A percentile compares a stretch with the other conserved stretches of the same genome.
phyloP scores from a whole-genome alignment of 2,888 invertebrate genomes.

The Hirtodrosophila alboralis region DNA sequence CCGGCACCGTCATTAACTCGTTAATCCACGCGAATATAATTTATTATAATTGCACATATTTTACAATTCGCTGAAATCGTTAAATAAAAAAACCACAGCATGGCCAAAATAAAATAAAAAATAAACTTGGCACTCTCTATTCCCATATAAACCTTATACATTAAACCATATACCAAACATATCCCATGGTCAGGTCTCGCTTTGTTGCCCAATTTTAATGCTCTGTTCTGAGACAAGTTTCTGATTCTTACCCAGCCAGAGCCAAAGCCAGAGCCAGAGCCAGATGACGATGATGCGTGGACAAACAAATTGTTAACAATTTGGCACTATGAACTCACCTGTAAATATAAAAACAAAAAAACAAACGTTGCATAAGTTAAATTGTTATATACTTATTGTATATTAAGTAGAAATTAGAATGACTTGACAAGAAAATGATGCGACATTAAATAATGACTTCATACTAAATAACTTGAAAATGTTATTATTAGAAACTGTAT shows the following conservation, averaged over 20 bases:
- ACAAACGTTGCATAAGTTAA: conserved; percentile 35
- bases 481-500: too few species aligned
- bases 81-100: conserved; percentile 33
- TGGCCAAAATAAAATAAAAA: conserved; percentile 35
- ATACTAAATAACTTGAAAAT: too few species aligned
- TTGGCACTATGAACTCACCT: conserved; percentile 54
- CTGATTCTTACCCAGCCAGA: conserved; percentile 57
- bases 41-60: conserved; percentile 76
- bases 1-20: conserved; percentile 73
- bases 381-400: conserved; percentile 3
- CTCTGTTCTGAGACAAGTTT: conserved; percentile 35
- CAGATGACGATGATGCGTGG: conserved; percentile 14
- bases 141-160: too few species aligned
- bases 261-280: too few species aligned
- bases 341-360: conserved; percentile 37
- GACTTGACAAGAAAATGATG: conserved; percentile 19
- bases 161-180: conserved; percentile 32
- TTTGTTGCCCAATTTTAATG: conserved; percentile 61
- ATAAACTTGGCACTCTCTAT: conserved; percentile 19
- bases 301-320: conserved; percentile 30
- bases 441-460: conserved; percentile 9
- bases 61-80: conserved; percentile 67
- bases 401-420: conserved; percentile 9
- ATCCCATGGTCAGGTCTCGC: conserved; percentile 45
- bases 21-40: conserved; percentile 79